Percentiles rank a stretch among this genome's conserved stretches.
phyloP scores from a whole-genome alignment of 2,888 invertebrate species.

The Microdon myrmicae region DNA sequence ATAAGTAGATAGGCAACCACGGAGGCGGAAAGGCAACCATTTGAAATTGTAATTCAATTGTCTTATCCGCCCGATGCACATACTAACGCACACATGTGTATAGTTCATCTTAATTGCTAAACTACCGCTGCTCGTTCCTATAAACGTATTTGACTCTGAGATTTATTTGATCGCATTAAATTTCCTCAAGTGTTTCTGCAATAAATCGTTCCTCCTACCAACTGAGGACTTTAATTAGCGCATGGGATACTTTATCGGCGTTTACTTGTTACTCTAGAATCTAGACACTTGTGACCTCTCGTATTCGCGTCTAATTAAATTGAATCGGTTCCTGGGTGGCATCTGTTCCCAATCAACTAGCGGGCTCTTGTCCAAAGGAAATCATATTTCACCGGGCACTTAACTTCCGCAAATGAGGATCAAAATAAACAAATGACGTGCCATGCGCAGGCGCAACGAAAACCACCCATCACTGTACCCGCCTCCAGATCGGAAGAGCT shows the following conservation, averaged over 20 bases:
- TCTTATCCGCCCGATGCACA: constrained; percentile 26
- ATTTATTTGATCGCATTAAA: constrained; percentile 50
- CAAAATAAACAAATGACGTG: constrained; percentile 26
- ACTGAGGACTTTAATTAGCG: constrained; percentile 35
- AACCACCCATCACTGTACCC: constrained; percentile 10
- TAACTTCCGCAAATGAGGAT: constrained; percentile 39
- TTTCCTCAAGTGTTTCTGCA: constrained; percentile 40
- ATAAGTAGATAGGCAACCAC: background rate
- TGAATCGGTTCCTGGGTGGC: no score
- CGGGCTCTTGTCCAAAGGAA: constrained; percentile 7
- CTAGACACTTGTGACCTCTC: no score
- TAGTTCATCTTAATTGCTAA: background rate
- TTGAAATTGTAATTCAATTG: constrained; percentile 53
- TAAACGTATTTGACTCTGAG: constrained; percentile 50
- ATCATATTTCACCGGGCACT: constrained; percentile 18
- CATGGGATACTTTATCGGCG: no score
- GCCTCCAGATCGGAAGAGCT: constrained; percentile 48
- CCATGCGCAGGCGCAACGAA: background rate
- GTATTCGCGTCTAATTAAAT: no score
- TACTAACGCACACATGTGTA: constrained; percentile 5
- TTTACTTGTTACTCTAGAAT: no score
- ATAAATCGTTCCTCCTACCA: constrained; percentile 27
- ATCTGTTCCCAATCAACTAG: no score
- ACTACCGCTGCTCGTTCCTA: constrained; percentile 13
- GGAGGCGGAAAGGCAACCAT: constrained; percentile 13